Percentiles rank a stretch among this genome's conserved stretches.
phyloP scores from a whole-genome alignment of 2,888 invertebrate genomes.

The Meteorus colon region DNA sequence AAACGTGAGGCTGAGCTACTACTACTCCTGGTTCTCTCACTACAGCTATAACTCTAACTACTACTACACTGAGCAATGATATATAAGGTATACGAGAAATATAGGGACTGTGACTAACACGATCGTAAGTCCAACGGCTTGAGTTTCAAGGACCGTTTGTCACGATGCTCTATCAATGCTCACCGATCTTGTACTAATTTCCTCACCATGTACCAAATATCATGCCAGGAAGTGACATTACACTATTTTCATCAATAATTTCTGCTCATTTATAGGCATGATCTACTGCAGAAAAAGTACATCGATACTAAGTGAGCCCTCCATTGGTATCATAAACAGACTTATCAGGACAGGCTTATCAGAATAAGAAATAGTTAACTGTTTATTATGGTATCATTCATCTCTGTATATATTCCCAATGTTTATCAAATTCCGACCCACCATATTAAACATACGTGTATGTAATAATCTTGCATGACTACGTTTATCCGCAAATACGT shows the following conservation, averaged over 20 bases:
- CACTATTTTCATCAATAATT: slow-evolving; percentile 14
- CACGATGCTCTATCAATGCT: slow-evolving; percentile 19
- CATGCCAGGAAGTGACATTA: slow-evolving; percentile 9
- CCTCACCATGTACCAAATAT: slow-evolving; percentile 6
- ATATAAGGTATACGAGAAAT: slow-evolving; percentile 32
- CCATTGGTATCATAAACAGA: too few species aligned
- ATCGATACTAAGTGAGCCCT: too few species aligned
- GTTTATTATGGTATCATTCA: slow-evolving; percentile 20
- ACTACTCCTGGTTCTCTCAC: background rate
- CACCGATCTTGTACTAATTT: slow-evolving; percentile 44
- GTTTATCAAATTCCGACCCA: slow-evolving; percentile 31
- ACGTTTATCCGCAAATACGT: slow-evolving; percentile 63
- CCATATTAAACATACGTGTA: slow-evolving; percentile 32
- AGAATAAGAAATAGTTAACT: too few species aligned
- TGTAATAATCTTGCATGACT: slow-evolving; percentile 23
- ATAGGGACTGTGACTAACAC: slow-evolving; percentile 32
- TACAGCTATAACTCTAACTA: background rate
- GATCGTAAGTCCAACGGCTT: slow-evolving; percentile 30
- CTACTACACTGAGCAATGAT: slow-evolving; percentile 55
- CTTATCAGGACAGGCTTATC: too few species aligned
- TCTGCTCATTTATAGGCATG: background rate
- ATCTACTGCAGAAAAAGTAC: background rate
- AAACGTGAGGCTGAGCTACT: slow-evolving; percentile 42
- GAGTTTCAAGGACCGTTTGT: slow-evolving; percentile 33
- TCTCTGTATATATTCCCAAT: slow-evolving; percentile 7